Percentiles rank a stretch among this genome's conserved stretches.
Evolutionary conservation across 2,888 invertebrate genomes (phyloP).

Genomic region (Epirrhoe tristata): DNA sequence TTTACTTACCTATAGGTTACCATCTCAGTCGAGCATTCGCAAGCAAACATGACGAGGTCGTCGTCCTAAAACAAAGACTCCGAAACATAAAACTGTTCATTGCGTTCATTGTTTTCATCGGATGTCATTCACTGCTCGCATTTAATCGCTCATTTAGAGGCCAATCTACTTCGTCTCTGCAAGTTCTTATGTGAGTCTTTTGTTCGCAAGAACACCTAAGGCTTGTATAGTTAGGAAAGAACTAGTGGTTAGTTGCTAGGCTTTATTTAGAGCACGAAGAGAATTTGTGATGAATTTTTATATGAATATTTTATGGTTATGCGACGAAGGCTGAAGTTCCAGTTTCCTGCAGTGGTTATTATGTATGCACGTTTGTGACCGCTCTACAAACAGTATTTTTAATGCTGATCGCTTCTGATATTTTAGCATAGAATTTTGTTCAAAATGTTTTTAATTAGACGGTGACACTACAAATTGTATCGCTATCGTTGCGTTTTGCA

Average conservation of each 20-base stretch:
- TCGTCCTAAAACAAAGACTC: too few species aligned
- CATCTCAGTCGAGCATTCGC: background rate
- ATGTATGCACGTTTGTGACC: background rate
- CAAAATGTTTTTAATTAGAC: too few species aligned
- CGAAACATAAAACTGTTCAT: too few species aligned
- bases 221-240: conserved; percentile 48
- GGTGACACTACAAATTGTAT: too few species aligned
- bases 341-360: background rate
- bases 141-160: conserved; percentile 51
- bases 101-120: background rate
- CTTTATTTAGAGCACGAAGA: conserved; percentile 24
- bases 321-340: background rate
- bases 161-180: conserved; percentile 44
- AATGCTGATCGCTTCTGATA: background rate
- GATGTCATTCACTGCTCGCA: conserved; percentile 34
- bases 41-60: too few species aligned
- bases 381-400: background rate
- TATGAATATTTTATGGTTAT: conserved; percentile 18
- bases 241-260: conserved; percentile 31
- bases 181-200: conserved; percentile 54
- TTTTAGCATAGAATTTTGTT: background rate
- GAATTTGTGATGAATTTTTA: conserved; percentile 23
- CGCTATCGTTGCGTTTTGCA: too few species aligned
- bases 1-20: too few species aligned
- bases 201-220: conserved; percentile 66